Conservation (phyloP, 2,888 invertebrate species). For the Laothoe populi region DNA sequence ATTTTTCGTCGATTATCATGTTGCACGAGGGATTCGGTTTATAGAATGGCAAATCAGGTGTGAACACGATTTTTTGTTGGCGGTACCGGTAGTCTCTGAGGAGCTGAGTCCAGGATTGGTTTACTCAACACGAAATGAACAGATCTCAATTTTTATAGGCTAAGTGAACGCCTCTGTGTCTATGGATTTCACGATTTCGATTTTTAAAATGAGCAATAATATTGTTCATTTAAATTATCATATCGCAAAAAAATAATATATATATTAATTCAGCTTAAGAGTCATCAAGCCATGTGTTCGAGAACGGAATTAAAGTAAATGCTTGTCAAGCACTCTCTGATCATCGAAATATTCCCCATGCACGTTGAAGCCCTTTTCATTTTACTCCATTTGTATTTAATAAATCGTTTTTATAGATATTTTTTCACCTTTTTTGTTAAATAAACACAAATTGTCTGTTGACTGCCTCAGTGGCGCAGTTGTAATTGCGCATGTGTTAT, state of each 20-base stretch:
- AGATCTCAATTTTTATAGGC: neutral
- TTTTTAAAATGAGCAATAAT: too few relatives aligned
- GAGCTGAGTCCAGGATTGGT: neutral
- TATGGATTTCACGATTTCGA: neutral
- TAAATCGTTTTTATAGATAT: too few relatives aligned
- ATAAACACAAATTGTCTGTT: too few relatives aligned
- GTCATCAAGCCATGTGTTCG: neutral
- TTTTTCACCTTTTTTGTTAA: too few relatives aligned
- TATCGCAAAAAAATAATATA: too few relatives aligned
- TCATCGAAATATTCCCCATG: neutral
- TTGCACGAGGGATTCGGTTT: slow-evolving; percentile 17
- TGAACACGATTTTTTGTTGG: slow-evolving; percentile 24
- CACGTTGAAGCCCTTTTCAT: slow-evolving; percentile 17
- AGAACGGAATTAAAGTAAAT: slow-evolving; percentile 7
- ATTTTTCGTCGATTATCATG: slow-evolving; percentile 22
- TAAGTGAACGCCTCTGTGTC: neutral
- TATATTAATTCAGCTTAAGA: neutral
- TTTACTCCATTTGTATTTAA: slow-evolving; percentile 3
- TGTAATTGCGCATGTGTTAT: too few relatives aligned
- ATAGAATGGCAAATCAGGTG: slow-evolving; percentile 13
- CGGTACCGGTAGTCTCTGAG: slow-evolving; percentile 2
- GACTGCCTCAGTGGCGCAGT: too few relatives aligned
- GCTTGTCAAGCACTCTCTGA: neutral
- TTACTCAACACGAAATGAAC: too few relatives aligned
- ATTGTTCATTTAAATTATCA: too few relatives aligned